Conservation (phyloP, 2,797 vertebrate species). For the Pangasius krempfi region DNA sequence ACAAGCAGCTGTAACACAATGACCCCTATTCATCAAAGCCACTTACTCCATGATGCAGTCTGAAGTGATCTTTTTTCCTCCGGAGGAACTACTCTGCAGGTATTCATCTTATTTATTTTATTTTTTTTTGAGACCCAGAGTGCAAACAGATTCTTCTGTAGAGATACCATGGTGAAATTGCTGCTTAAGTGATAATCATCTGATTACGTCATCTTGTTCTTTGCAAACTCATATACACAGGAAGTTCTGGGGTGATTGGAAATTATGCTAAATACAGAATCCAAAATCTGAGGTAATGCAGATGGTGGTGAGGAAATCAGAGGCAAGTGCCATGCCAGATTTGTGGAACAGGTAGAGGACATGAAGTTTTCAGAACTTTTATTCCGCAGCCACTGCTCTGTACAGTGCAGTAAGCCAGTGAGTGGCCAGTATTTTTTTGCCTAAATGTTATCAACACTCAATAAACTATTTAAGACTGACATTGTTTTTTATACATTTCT, state of each 20-base stretch:
- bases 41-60: slow-evolving; percentile 59
- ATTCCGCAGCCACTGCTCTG: not conserved
- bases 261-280: not conserved
- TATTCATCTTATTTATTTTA: not conserved
- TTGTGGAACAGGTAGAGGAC: slow-evolving; percentile 1
- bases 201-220: not conserved
- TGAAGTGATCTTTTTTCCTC: slow-evolving; percentile 48
- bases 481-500: not conserved
- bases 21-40: slow-evolving; percentile 64
- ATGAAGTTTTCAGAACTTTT: not conserved
- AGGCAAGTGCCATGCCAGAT: not conserved
- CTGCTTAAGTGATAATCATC: slow-evolving; percentile 18
- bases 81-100: slow-evolving; percentile 43
- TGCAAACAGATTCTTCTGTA: slow-evolving; percentile 21
- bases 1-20: slow-evolving; percentile 63
- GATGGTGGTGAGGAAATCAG: slow-evolving; percentile 27
- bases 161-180: slow-evolving; percentile 17
- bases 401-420: not conserved
- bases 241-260: not conserved
- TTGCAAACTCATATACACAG: not conserved
- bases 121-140: slow-evolving; percentile 11
- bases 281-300: not conserved
- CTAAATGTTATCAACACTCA: not conserved
- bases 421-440: not conserved
- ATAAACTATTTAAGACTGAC: not conserved